Percentiles rank a stretch among this genome's conserved stretches.
Evolutionary conservation across 2,888 invertebrate species (phyloP).

Genomic region (Lasioglossum malachurum): DNA sequence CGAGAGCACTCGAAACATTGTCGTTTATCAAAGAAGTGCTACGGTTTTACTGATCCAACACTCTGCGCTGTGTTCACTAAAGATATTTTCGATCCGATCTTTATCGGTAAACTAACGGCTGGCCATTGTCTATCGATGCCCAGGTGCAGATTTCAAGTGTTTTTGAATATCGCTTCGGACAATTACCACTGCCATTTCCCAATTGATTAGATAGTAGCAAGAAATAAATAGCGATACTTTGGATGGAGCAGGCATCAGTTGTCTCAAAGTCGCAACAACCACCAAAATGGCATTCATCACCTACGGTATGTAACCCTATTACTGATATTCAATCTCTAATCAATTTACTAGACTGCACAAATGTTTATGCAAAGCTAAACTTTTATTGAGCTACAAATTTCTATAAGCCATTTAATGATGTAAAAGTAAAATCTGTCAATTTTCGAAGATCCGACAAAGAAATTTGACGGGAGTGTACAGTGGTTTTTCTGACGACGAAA

Average conservation of each 20-base stretch:
- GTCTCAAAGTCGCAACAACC: neutral
- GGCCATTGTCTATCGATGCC: neutral
- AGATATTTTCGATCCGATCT: neutral
- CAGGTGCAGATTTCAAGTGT: constrained; percentile 63
- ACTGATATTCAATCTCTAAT: neutral
- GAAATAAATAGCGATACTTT: constrained; percentile 60
- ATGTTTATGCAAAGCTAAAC: too few relatives aligned
- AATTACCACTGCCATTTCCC: constrained; percentile 26
- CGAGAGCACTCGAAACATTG: neutral
- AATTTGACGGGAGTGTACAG: neutral
- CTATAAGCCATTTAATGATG: too few relatives aligned
- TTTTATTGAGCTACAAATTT: too few relatives aligned
- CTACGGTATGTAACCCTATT: constrained; percentile 49
- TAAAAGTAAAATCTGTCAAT: neutral
- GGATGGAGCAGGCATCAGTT: constrained; percentile 19
- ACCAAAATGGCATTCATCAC: constrained; percentile 47
- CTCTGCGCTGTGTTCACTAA: neutral
- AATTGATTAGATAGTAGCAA: constrained; percentile 64
- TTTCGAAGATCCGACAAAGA: neutral
- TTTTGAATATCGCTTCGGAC: constrained; percentile 37
- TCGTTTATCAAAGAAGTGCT: neutral
- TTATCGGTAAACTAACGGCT: constrained; percentile 16
- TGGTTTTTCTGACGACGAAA: neutral
- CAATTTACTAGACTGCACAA: too few relatives aligned
- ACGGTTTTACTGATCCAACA: neutral